Evolutionary conservation across 2,888 invertebrate genomes (phyloP), one percentile per base, ranked within the genome.

Genomic region (Drosophila anceps): DNA sequence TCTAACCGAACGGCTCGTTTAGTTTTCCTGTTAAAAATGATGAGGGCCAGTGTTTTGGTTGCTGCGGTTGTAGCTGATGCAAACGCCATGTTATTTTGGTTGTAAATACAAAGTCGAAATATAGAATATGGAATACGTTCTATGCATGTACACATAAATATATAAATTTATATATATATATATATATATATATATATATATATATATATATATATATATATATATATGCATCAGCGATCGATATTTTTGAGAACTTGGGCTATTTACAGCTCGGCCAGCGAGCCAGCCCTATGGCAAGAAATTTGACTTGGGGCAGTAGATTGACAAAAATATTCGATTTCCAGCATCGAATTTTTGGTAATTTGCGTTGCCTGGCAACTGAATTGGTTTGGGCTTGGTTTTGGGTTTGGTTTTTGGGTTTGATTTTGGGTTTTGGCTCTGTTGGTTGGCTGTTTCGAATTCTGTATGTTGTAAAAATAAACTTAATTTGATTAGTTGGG

Each of bases 401-500:
- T 59, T 37, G 60, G 48, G 7, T 48, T 60, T 43, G 50, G 29
- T 31, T 29, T 64, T 53, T 41, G 20, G 27, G 29, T 20, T 54
- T 39, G 41, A 18, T 1, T 20, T 6, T 31, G 31, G 48, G 57
- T 8, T 33, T 33, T 8, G 44, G 62, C 24, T 29, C 54, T 55
- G 18, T n/a, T 15, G 57, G 24, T 41, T 35, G 18, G 59, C 63
- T 43, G 37, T 69, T 66, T 60, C 48, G 46, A 72, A 73, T 53
- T 70, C 79, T 66, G 46, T 62, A 64, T 62, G 64, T 53, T 69
- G 65, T 76, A 71, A 82, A 85, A 84, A 81, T 86, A 85, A 82
- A 77, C 68, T 69, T 85, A 86, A 85, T 85, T 84, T 86, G 84
- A 85, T 85, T 85, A 85, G 84, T 76, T 75, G 81, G 84, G 86